Evolutionary conservation across 2,888 invertebrate genomes (phyloP), one percentile per base, ranked within the genome.

Genomic region (Andrena fulva): DNA sequence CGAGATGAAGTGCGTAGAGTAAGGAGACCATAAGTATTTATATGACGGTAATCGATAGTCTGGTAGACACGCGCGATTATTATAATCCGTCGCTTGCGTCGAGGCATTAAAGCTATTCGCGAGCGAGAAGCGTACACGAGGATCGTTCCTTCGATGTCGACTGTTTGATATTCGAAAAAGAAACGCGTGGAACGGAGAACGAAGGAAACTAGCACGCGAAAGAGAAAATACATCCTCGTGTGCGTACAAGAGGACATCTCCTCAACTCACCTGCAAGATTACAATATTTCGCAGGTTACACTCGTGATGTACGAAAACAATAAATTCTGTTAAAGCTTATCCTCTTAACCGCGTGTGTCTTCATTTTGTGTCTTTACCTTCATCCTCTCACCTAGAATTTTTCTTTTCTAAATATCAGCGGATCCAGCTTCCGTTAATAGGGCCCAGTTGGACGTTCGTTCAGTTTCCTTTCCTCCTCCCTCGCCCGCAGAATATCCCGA

Each of bases 281-380:
- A 73, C 62, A 63, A 71, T 80, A 82, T 84, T 84, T 77, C 73
- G 81, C 83, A 80, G 85, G 75, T 80, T 73, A 87, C 84, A 72
- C 74, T 85, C 77, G 80, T 83, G 85, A 86, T 90, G 86, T 89
- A 90, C 84, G 82, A 83, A 79, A 90, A 90, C 82, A 89, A 90
- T 90, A 90, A 90, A 90, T 85, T 80, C 79, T 84, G 85, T 89
- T 87, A 81, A 85, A 80, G 56, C 82, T 56, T 80, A 50, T 56
- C 60, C 29, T 27, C 59, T 27, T 63, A 29, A 59, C 2, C 16
- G 24, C 54, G 31, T 12, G 20, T 7, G 24, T n/a, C 5, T 20
- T 52, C 33, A 4, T n/a, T 12, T 20, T 20, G 20, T 20, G 20
- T 20, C 7, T 31, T 59, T 7, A 2, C 8, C 2, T 54, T 8